phyloP scores from a whole-genome alignment of 2,888 invertebrate species.

The Drosophila prolongata region DNA sequence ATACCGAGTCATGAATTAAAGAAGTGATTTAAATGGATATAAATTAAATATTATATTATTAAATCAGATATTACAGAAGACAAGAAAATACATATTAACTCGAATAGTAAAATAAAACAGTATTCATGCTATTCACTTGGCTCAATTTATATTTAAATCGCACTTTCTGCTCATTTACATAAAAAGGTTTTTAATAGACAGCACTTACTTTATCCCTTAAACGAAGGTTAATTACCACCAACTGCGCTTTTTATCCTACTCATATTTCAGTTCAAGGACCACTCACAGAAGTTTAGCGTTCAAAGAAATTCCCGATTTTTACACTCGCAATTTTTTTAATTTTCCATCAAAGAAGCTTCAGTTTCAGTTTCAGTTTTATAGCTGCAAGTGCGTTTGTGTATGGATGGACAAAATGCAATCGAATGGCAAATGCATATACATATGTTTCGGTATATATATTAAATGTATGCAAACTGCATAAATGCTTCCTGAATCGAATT shows the following conservation, averaged over 20 bases:
- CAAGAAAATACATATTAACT: no score
- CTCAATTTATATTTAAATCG: no score
- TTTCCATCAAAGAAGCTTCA: constrained; percentile 42
- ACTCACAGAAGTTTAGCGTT: constrained; percentile 18
- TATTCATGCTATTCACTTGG: no score
- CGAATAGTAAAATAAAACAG: no score
- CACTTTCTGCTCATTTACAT: no score
- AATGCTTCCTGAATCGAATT: constrained; percentile 77
- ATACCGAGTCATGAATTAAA: no score
- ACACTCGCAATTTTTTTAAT: constrained; percentile 28
- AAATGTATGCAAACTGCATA: constrained; percentile 62
- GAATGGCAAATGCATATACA: constrained; percentile 20
- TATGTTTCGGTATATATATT: constrained; percentile 21
- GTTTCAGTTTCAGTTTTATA: constrained; percentile 22
- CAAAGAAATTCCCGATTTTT: constrained; percentile 32
- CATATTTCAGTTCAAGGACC: constrained; percentile 15
- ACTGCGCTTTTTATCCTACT: not conserved
- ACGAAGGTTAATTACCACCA: no score
- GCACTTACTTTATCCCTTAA: no score
- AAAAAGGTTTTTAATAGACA: no score
- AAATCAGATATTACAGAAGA: no score
- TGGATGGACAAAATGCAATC: constrained; percentile 15
- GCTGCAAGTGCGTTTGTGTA: not conserved
- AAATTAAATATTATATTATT: no score
- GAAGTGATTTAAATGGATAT: no score